Evolutionary conservation across 23 tunicate species (phyloP).

Genomic region (Halocynthia aurantium): DNA sequence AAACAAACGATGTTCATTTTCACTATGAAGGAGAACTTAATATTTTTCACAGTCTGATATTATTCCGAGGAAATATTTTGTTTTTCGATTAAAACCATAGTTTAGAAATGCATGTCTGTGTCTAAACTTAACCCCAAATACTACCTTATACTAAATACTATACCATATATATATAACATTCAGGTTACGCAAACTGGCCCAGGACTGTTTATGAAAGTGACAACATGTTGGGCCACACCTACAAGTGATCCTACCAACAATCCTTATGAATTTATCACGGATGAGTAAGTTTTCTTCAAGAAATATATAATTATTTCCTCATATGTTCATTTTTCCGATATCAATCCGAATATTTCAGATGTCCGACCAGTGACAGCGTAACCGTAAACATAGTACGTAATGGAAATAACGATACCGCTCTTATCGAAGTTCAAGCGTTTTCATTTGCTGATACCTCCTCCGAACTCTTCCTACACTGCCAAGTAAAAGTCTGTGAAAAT

Average conservation of each 20-base stretch:
- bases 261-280: not conserved
- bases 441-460: not conserved
- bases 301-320: too few relatives aligned
- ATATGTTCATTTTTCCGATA: too few relatives aligned
- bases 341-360: not conserved
- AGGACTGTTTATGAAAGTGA: not conserved
- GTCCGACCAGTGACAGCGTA: not conserved
- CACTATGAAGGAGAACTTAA: too few relatives aligned
- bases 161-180: too few relatives aligned
- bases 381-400: not conserved
- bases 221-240: slow-evolving; percentile 7
- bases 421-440: not conserved
- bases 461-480: slow-evolving; percentile 3
- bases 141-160: too few relatives aligned
- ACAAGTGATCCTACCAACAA: not conserved
- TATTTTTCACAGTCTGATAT: too few relatives aligned
- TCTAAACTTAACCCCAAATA: too few relatives aligned
- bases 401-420: not conserved
- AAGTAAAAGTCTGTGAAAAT: slow-evolving; percentile 5
- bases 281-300: not conserved
- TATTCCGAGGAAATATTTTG: too few relatives aligned
- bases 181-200: too few relatives aligned
- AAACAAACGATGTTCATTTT: too few relatives aligned
- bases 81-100: too few relatives aligned
- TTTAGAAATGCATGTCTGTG: too few relatives aligned